phyloP scores from a whole-genome alignment of 2,113 vertebrate species.

The Sorex araneus region DNA sequence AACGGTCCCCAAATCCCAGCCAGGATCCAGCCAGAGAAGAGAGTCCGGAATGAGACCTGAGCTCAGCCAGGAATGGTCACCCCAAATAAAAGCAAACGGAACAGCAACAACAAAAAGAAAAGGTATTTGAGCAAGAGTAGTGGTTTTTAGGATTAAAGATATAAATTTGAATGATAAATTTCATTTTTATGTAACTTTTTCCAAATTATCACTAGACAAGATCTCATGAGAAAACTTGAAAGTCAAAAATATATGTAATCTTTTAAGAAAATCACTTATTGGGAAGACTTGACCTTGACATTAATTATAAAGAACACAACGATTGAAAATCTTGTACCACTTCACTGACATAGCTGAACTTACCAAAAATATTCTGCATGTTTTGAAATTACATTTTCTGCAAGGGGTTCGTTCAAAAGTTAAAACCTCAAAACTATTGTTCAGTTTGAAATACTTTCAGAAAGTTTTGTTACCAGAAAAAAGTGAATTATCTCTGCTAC shows the following conservation, averaged over 20 bases:
- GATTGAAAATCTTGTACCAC: conserved; percentile 38
- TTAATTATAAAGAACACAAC: conserved; percentile 35
- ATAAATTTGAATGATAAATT: neutral
- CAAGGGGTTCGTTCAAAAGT: conserved; percentile 56
- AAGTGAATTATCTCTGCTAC: neutral
- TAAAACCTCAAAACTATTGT: conserved; percentile 46
- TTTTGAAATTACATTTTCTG: conserved; percentile 63
- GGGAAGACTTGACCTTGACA: neutral
- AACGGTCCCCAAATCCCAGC: too few species aligned
- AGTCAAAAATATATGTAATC: conserved; percentile 35
- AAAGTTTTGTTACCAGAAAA: neutral
- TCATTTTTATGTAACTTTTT: conserved; percentile 46
- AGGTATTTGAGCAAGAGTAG: conserved; percentile 1
- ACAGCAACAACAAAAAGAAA: neutral
- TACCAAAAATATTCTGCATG: conserved; percentile 19
- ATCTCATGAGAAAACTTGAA: conserved; percentile 45
- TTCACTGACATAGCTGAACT: neutral
- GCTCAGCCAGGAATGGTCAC: too few species aligned
- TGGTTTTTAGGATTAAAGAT: conserved; percentile 5
- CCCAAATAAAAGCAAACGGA: too few species aligned
- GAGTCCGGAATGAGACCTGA: too few species aligned
- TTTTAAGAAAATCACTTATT: conserved; percentile 43
- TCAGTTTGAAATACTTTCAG: conserved; percentile 32
- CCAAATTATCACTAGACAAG: conserved; percentile 40
- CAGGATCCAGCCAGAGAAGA: too few species aligned